These are phyloP conservation scores for Formicarius rufipectus DNA, from an alignment of 2,113 vertebrate species.

Conservation along the genomic window DNA sequence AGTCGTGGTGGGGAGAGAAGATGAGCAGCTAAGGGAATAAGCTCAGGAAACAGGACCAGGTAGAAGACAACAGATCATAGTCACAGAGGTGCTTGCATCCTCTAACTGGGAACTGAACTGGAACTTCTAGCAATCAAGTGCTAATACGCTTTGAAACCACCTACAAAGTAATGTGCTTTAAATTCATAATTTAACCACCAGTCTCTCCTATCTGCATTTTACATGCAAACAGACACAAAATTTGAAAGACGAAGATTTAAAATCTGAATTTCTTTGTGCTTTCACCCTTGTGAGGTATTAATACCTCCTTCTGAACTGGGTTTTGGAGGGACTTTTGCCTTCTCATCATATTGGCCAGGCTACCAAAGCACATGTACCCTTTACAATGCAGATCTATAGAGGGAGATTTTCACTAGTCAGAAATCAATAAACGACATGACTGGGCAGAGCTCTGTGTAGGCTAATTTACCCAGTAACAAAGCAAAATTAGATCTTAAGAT, in stretches of 20 bases:
- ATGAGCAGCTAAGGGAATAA: not conserved
- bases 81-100: not conserved
- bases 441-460: not conserved
- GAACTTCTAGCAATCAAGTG: not conserved
- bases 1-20: not conserved
- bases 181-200: not conserved
- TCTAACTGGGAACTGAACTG: not conserved
- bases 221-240: not conserved
- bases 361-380: rapidly evolving
- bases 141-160: not conserved
- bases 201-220: not conserved
- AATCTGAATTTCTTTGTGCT: not conserved
- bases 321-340: not conserved
- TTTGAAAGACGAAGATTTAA: not conserved
- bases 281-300: not conserved
- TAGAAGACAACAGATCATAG: not conserved
- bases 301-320: not conserved
- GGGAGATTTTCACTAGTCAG: not conserved
- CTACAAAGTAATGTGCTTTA: not conserved
- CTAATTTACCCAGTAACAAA: not conserved
- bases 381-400: not conserved
- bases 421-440: not conserved
- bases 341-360: not conserved
- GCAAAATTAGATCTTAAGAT: not conserved
- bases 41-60: not conserved